A percentile compares a stretch with the other conserved stretches of the same genome.
phyloP scores from a whole-genome alignment of 2,888 invertebrate genomes.

The Drosophila mettleri region DNA sequence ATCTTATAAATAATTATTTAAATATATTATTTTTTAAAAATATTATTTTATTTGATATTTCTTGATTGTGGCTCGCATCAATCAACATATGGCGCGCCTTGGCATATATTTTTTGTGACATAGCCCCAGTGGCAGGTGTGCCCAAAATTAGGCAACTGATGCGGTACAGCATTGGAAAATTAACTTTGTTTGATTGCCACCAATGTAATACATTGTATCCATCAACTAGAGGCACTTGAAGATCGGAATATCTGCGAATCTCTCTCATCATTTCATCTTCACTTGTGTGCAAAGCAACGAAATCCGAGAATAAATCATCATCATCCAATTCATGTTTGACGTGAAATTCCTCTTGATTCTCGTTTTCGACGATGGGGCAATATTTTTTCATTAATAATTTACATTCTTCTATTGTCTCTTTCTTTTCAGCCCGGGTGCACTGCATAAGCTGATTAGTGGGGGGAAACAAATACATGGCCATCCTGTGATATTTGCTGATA shows the following conservation, averaged over 20 bases:
- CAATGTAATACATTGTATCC: constrained; percentile 15
- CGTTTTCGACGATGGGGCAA: background rate
- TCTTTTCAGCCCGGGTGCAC: constrained; percentile 10
- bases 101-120: background rate
- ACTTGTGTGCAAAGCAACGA: background rate
- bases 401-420: constrained; percentile 17
- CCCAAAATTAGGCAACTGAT: constrained; percentile 25
- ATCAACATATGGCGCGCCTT: constrained; percentile 2
- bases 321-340: constrained; percentile 16
- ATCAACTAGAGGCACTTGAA: constrained; percentile 17
- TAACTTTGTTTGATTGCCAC: constrained; percentile 26
- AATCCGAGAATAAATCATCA: constrained; percentile 26
- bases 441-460: constrained; percentile 27
- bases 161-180: constrained; percentile 14
- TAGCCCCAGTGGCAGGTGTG: constrained; percentile 15
- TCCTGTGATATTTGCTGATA: constrained; percentile 7
- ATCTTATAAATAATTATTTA: constrained; percentile 4
- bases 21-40: too few species aligned
- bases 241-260: constrained; percentile 15
- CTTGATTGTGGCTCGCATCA: background rate
- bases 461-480: constrained; percentile 27
- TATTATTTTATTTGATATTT: constrained; percentile 11
- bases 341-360: background rate
- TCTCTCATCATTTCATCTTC: constrained; percentile 12
- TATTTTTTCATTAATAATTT: constrained; percentile 11